Evolutionary conservation across 2,888 invertebrate species (phyloP), one percentile per base, ranked within the genome.

Genomic region (Hedychridium roseum): DNA sequence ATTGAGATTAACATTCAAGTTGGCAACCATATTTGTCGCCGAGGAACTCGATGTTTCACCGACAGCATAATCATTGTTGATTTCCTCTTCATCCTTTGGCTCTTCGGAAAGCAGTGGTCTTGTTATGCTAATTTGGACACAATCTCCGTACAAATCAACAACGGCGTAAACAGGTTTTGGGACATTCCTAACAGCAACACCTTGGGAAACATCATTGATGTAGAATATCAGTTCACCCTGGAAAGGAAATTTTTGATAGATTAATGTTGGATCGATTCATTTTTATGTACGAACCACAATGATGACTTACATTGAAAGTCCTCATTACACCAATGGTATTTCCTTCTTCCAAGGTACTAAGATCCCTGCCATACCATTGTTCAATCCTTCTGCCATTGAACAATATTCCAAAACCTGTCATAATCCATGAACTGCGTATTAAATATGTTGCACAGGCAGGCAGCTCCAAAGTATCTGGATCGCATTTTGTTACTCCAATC

Each of bases 181-280:
- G 60, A 96, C 81, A 61, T 88, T 88, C 60, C 82, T 84, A 0
- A 91, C 92, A 2, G 94, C 96, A 26, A 92, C 84, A 1, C 96
- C 96, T 76, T 94, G 92, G 15, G 93, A 90, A 62, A 89, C 85
- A 1, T 93, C 94, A 78, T 96, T 96, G 12, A 96, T 85, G 74
- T 88, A 94, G 79, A 95, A 94, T 70, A 93, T 85, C 49, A 97
- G 81, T 67, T 93, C 92, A 5, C 89, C 90, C 86, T 91, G 75
- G 6, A 51, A 55, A 53, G 6, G 47, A 17, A 32, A 15, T 23
- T 14, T 14, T 41, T n/a, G 30, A 4, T 23, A 7, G 15, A n/a
- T n/a, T n/a, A 12, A 14, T 14, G 11, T 31, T 20, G 7, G 30
- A 4, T 23, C 5, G 15, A n/a, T n/a, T n/a, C n/a, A 14, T 14